These are phyloP conservation scores for Enteromius trimaculatus DNA, from an alignment of 2,797 vertebrate species.

Conservation along the genomic window DNA sequence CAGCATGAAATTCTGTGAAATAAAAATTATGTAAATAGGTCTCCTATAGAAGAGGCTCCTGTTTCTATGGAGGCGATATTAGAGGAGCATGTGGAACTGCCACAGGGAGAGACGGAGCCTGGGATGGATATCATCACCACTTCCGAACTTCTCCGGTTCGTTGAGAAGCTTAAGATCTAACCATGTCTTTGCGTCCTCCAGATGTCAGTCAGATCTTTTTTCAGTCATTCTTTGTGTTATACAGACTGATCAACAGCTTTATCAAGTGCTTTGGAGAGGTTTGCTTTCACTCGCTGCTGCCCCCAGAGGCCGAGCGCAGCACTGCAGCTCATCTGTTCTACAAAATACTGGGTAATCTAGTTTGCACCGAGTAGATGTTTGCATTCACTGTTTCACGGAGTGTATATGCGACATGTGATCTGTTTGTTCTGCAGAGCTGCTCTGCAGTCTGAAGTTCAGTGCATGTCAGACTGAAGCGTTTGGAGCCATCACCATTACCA, in stretches of 20 bases:
- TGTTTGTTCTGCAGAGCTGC: conserved; percentile 68
- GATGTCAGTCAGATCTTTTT: not conserved
- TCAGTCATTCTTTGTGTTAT: conserved; percentile 17
- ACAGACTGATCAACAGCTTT: conserved; percentile 65
- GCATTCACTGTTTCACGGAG: not conserved
- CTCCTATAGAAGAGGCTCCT: conserved; percentile 64
- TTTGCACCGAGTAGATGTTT: not conserved
- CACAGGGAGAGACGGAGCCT: conserved; percentile 55
- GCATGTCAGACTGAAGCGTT: conserved; percentile 76
- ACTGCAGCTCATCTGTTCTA: conserved; percentile 74
- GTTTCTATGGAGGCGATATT: conserved; percentile 73
- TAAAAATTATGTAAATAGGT: conserved; percentile 62
- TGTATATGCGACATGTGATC: not conserved
- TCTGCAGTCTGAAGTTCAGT: conserved; percentile 66
- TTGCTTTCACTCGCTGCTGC: conserved; percentile 75
- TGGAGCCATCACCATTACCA: conserved; percentile 69
- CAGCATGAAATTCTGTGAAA: not conserved
- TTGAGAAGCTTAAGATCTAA: not conserved
- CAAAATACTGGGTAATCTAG: conserved; percentile 74
- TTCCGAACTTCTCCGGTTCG: conserved; percentile 72
- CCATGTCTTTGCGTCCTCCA: not conserved
- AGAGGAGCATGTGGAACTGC: conserved; percentile 77
- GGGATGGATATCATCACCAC: conserved; percentile 55
- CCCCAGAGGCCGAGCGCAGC: conserved; percentile 70
- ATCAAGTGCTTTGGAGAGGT: conserved; percentile 67